Percentiles rank a stretch among this genome's conserved stretches.
These are phyloP conservation scores for Mimas tiliae DNA, from an alignment of 2,888 invertebrate species.

Conservation along the genomic window DNA sequence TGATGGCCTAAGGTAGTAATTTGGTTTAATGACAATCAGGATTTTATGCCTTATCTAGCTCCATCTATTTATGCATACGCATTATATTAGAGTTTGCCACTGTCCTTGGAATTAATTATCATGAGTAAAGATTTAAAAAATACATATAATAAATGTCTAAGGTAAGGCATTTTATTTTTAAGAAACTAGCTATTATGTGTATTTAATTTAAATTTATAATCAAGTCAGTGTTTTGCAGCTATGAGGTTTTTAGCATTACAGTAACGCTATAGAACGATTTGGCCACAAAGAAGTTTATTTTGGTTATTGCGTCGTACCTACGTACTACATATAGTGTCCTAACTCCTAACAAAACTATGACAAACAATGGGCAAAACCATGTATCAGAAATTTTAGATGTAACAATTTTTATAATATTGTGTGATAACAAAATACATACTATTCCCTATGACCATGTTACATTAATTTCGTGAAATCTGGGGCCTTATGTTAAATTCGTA, in stretches of 20 bases:
- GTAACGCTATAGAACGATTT: neutral
- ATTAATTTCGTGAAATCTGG: no score
- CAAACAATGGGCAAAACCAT: no score
- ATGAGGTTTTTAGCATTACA: neutral
- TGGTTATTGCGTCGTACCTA: neutral
- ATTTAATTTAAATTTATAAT: slow-evolving; percentile 16
- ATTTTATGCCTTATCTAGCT: slow-evolving; percentile 49
- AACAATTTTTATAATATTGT: no score
- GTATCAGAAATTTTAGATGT: no score
- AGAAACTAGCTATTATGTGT: neutral
- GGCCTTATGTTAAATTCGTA: no score
- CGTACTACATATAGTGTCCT: no score
- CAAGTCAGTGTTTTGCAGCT: neutral
- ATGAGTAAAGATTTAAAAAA: slow-evolving; percentile 38
- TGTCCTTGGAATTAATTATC: slow-evolving; percentile 51
- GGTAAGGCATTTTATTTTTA: slow-evolving; percentile 7
- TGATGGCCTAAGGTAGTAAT: slow-evolving; percentile 57
- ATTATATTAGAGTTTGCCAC: slow-evolving; percentile 40
- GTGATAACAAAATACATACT: no score
- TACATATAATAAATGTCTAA: slow-evolving; percentile 28
- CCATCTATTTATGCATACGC: slow-evolving; percentile 42
- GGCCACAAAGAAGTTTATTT: neutral
- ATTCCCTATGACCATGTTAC: no score
- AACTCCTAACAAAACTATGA: no score
- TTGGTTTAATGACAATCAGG: slow-evolving; percentile 52